A percentile compares a stretch with the other conserved stretches of the same genome.
Evolutionary conservation across 1,140 invertebrate genomes (phyloP).

Genomic region (Copidosoma floridanum): DNA sequence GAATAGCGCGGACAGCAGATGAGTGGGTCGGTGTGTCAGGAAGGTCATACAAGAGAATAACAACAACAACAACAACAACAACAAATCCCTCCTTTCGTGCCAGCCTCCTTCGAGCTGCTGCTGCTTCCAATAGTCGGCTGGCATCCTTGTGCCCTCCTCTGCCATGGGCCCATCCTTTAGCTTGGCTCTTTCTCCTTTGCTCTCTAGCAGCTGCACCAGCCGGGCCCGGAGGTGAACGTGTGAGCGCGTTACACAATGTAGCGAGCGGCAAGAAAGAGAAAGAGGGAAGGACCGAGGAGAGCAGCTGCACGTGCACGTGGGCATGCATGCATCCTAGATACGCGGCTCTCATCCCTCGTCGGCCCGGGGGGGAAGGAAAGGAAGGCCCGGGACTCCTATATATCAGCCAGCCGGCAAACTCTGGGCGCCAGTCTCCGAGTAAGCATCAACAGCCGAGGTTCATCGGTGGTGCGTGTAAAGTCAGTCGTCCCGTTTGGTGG

Average conservation of each 20-base stretch:
- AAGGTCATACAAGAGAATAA: conserved; percentile 47
- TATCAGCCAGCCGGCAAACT: conserved; percentile 41
- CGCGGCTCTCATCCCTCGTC: conserved; percentile 38
- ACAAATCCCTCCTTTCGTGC: conserved; percentile 24
- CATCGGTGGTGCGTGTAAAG: conserved; percentile 43
- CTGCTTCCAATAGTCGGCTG: not conserved
- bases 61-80: too few species aligned
- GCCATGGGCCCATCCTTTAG: too few species aligned
- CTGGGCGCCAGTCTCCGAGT: conserved; percentile 50
- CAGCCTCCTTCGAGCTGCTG: conserved; percentile 2
- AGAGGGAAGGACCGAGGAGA: not conserved
- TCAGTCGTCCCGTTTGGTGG: too few species aligned
- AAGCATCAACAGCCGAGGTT: conserved; percentile 44
- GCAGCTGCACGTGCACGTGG: conserved; percentile 33
- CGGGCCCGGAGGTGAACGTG: conserved; percentile 6
- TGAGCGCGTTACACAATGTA: conserved; percentile 4
- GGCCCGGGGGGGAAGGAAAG: conserved; percentile 11
- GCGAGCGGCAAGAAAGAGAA: conserved; percentile 1
- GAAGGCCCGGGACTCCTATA: too few species aligned
- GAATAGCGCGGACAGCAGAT: conserved; percentile 24
- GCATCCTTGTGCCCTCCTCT: conserved; percentile 9
- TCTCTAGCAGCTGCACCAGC: not conserved
- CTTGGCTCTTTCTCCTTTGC: not conserved
- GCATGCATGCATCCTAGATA: conserved; percentile 29
- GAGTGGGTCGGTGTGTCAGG: conserved; percentile 57